A percentile compares a stretch with the other conserved stretches of the same genome.
These are phyloP conservation scores for Gryllus bimaculatus DNA, from an alignment of 1,140 invertebrate species.

Conservation along the genomic window DNA sequence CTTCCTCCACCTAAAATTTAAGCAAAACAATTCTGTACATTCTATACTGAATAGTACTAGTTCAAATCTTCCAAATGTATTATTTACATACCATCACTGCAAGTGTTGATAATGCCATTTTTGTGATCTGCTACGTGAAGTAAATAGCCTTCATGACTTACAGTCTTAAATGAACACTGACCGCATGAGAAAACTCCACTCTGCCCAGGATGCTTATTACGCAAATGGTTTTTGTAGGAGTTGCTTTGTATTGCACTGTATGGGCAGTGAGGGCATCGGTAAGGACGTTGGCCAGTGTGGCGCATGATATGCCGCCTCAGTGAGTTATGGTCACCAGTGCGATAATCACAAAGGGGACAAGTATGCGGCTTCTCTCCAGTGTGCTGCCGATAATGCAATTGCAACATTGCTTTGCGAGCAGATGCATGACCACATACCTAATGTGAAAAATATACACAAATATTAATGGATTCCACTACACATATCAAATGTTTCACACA, in stretches of 20 bases:
- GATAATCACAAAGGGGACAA: conserved; percentile 54
- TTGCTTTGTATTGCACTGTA: conserved; percentile 59
- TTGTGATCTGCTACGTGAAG: conserved; percentile 48
- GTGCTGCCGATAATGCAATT: conserved; percentile 57
- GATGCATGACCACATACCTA: conserved; percentile 59
- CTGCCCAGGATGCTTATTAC: conserved; percentile 49
- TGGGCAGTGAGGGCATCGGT: conserved; percentile 56
- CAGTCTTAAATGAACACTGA: conserved; percentile 46
- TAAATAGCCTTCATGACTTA: conserved; percentile 45
- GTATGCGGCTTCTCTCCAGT: conserved; percentile 67
- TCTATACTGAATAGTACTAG: neutral
- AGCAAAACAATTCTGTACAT: neutral
- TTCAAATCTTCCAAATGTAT: neutral
- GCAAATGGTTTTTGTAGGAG: conserved; percentile 56
- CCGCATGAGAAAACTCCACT: conserved; percentile 47
- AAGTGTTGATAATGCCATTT: conserved; percentile 35
- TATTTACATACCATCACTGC: conserved; percentile 9
- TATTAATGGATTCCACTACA: neutral
- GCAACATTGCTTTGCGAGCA: conserved; percentile 54
- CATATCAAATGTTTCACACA: too few relatives aligned
- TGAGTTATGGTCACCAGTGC: conserved; percentile 62
- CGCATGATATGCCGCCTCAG: conserved; percentile 61
- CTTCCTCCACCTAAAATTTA: conserved; percentile 11
- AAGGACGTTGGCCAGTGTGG: conserved; percentile 60
- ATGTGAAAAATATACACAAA: neutral